Base-by-base conservation (phyloP, 35 echinoderm and acorn worm genomes). In the Holothuria glaberrima region DNA sequence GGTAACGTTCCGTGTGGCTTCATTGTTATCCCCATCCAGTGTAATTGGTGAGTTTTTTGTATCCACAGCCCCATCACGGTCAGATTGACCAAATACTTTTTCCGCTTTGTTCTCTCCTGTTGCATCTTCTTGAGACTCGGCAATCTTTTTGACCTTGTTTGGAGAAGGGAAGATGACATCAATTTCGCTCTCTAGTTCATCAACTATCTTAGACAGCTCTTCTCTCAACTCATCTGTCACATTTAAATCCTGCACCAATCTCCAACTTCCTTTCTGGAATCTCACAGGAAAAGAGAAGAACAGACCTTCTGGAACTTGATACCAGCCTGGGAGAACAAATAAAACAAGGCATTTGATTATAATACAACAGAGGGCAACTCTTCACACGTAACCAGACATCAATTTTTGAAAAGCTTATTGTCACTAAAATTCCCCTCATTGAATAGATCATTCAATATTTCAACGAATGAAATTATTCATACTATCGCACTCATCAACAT, bases 241-340 rank as follows among this genome's bases (percentile, higher is more conserved):
- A 48, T 89, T 57, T 20, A 94, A 58, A 79, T 97, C 95, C 63
- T 97, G 84, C 25, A 94, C 89, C 13, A 97, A 92, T 50, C 93
- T 92, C 89, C 89, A 97, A 14, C 57, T 86, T 18, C 95, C 95
- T 68, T 89, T 82, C 59, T 94, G 92, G 58, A 97, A 97, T 70
- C 94, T 97, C 59, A 97, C 95, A 12, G 95, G 95, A 20, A 97
- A 85, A 26, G 95, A 94, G 92, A 91, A 97, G 9, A 97, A 75
- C 30, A 97, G 88, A 50, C 77, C 90, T 32, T 83, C 89, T 48
- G 95, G 92, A 20, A 97, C 63, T 24, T 97, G 86, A 84, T 97
- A 97, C 90, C 90, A 94, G 73, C 92, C 95, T 97, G 80, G 13
- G 45, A 91, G 12, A 24, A 4, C 12, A 75, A 75, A 75, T 7